Evolutionary conservation across 2,888 invertebrate species (phyloP).

Genomic region (Catocala sponsa): DNA sequence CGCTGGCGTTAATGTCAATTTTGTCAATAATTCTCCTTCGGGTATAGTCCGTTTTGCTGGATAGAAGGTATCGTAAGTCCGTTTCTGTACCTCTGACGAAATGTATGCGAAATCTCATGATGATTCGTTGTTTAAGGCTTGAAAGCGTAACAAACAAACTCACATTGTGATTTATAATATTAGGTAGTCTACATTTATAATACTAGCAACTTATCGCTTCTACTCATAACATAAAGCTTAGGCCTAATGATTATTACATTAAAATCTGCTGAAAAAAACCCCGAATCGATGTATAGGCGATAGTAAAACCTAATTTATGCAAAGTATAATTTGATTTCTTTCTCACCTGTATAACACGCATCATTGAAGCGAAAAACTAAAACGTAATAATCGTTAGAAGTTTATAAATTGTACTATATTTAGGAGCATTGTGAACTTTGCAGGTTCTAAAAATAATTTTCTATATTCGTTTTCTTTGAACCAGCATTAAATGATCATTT

Average conservation of each 20-base stretch:
- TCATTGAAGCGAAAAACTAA: slow-evolving; percentile 7
- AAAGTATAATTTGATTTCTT: slow-evolving; percentile 47
- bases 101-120: too few species aligned
- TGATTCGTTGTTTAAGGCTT: too few species aligned
- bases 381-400: slow-evolving; percentile 21
- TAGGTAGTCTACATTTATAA: too few species aligned
- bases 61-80: too few species aligned
- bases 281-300: slow-evolving; percentile 46
- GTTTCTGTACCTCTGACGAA: too few species aligned
- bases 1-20: too few species aligned
- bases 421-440: slow-evolving; percentile 8
- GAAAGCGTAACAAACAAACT: too few species aligned
- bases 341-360: slow-evolving; percentile 4
- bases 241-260: slow-evolving; percentile 35
- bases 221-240: slow-evolving; percentile 15
- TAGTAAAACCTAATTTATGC: slow-evolving; percentile 53
- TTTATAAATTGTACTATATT: slow-evolving; percentile 29
- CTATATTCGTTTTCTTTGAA: neutral
- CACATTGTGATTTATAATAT: too few species aligned
- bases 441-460: neutral
- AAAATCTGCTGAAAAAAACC: slow-evolving; percentile 44
- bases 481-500: too few species aligned
- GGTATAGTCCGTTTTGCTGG: too few species aligned
- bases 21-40: too few species aligned
- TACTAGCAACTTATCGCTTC: slow-evolving; percentile 14